A percentile compares a stretch with the other conserved stretches of the same genome.
Evolutionary conservation across 2,113 vertebrate species (phyloP).

Genomic region (Athene noctua): DNA sequence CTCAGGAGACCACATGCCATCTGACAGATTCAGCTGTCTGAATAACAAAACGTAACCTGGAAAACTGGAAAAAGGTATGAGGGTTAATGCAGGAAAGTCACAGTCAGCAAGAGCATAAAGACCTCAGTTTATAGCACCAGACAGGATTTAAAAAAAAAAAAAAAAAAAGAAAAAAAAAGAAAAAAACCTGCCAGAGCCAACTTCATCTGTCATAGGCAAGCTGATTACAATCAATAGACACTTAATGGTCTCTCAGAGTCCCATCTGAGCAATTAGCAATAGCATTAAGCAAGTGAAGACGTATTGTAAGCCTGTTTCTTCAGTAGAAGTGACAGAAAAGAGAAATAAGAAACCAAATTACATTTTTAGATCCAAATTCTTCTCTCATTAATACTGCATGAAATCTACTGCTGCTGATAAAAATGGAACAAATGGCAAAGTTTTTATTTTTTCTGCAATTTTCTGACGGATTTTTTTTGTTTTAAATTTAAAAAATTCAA

Average conservation of each 20-base stretch:
- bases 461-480: background rate
- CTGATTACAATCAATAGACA: slow-evolving; percentile 64
- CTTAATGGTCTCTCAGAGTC: slow-evolving; percentile 56
- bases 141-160: background rate
- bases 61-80: background rate
- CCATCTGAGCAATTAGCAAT: slow-evolving; percentile 58
- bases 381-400: slow-evolving; percentile 24
- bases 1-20: background rate
- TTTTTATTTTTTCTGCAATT: background rate
- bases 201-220: slow-evolving; percentile 56
- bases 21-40: background rate
- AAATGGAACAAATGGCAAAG: background rate
- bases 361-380: slow-evolving; percentile 25
- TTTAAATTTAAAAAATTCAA: background rate
- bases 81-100: background rate
- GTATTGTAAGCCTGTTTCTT: slow-evolving; percentile 7
- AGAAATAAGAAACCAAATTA: slow-evolving; percentile 47
- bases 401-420: background rate
- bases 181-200: background rate
- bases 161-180: too few relatives aligned
- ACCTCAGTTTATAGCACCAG: background rate
- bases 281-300: slow-evolving; percentile 45
- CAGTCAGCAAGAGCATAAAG: background rate
- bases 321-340: slow-evolving; percentile 55
- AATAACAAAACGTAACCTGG: background rate